A percentile compares a stretch with the other conserved stretches of the same genome.
phyloP scores from a whole-genome alignment of 2,797 vertebrate species.

The Amniataba percoides region DNA sequence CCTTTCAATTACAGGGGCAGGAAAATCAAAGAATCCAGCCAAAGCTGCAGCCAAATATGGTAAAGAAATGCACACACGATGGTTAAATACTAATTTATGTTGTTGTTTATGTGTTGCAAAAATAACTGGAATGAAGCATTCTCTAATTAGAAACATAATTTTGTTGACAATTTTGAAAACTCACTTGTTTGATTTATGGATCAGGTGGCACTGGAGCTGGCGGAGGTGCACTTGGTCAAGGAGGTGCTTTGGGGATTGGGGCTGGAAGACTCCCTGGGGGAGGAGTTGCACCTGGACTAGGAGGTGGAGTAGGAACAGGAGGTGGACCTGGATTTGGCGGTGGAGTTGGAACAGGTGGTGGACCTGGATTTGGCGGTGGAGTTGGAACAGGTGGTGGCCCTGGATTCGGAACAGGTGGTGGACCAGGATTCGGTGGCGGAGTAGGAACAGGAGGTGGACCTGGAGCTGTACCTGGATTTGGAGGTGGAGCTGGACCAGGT shows the following conservation, averaged over 20 bases:
- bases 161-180: neutral
- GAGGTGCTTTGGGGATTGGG: conserved; percentile 60
- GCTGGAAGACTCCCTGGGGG: conserved; percentile 58
- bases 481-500: conserved; percentile 6
- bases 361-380: conserved; percentile 45
- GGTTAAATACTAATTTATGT: neutral
- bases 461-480: conserved; percentile 14
- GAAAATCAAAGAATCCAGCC: conserved; percentile 84
- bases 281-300: conserved; percentile 58
- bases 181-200: conserved; percentile 24
- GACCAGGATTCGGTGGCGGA: conserved; percentile 18
- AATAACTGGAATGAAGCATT: neutral
- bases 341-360: conserved; percentile 44
- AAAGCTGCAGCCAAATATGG: conserved; percentile 85
- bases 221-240: conserved; percentile 68
- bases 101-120: neutral
- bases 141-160: neutral
- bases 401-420: conserved; percentile 22
- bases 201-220: conserved; percentile 67
- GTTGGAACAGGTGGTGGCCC: conserved; percentile 37
- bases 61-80: conserved; percentile 52
- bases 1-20: conserved; percentile 64
- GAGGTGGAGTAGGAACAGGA: conserved; percentile 61
- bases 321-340: conserved; percentile 48
- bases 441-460: conserved; percentile 16